Conservation (phyloP, 2,797 vertebrate genomes). For the Apogon hyalosoma region DNA sequence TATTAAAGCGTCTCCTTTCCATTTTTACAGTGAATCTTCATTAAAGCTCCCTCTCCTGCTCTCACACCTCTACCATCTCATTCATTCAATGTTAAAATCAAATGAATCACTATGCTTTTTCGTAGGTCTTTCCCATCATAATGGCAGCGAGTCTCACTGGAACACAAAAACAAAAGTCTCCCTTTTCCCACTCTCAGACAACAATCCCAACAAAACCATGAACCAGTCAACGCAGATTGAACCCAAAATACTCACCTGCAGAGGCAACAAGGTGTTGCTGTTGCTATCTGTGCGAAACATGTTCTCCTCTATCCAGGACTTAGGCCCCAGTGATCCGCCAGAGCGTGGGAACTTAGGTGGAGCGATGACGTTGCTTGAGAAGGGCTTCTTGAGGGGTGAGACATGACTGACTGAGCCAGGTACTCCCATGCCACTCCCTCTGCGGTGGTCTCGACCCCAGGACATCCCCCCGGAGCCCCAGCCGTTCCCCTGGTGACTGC, state of each 20-base stretch:
- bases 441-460: slow-evolving; percentile 96
- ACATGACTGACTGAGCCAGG: slow-evolving; percentile 93
- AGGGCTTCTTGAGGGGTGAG: slow-evolving; percentile 97
- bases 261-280: slow-evolving; percentile 95
- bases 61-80: slow-evolving; percentile 10
- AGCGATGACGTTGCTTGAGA: slow-evolving; percentile 96
- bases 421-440: slow-evolving; percentile 90
- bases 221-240: background rate
- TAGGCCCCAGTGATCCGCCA: slow-evolving; percentile 90
- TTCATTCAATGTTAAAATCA: slow-evolving; percentile 9
- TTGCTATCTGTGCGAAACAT: slow-evolving; percentile 97
- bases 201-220: slow-evolving; percentile 12
- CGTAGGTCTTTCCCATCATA: slow-evolving; percentile 27
- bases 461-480: slow-evolving; percentile 95
- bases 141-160: slow-evolving; percentile 23
- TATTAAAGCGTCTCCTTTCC: background rate
- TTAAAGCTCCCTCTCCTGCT: background rate
- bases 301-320: slow-evolving; percentile 97
- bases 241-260: slow-evolving; percentile 88
- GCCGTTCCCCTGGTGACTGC: slow-evolving; percentile 92
- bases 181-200: background rate
- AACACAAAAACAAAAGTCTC: slow-evolving; percentile 14
- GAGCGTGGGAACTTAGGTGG: slow-evolving; percentile 97
- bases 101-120: slow-evolving; percentile 9
- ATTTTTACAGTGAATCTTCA: slow-evolving; percentile 1